These are phyloP conservation scores for Suillia variegata DNA, from an alignment of 2,888 invertebrate genomes.

Conservation along the genomic window DNA sequence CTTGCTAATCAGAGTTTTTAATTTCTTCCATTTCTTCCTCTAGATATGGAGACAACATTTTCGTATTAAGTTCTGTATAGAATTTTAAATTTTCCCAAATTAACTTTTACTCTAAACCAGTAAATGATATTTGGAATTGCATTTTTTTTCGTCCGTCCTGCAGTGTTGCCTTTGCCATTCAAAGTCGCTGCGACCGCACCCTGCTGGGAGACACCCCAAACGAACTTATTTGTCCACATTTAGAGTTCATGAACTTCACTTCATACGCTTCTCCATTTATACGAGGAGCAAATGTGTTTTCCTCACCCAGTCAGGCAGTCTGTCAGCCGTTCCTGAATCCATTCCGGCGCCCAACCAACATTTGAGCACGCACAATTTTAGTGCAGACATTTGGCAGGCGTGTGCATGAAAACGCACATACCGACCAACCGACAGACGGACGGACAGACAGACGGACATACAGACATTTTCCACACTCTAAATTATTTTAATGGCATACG, in stretches of 20 bases:
- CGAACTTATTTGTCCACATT: no score
- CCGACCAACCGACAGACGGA: background rate
- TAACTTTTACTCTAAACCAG: no score
- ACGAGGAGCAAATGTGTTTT: background rate
- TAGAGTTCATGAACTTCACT: conserved; percentile 5
- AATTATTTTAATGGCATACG: background rate
- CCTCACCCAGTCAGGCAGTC: background rate
- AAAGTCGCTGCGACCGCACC: background rate
- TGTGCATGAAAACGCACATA: no score
- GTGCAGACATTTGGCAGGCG: conserved; percentile 2
- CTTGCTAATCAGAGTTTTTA: no score
- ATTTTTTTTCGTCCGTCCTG: no score
- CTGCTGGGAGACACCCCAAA: background rate
- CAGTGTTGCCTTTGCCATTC: no score
- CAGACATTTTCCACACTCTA: background rate
- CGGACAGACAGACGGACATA: background rate
- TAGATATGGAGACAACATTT: no score
- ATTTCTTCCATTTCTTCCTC: no score
- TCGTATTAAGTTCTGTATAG: no score
- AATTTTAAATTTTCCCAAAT: no score
- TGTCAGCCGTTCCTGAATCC: background rate
- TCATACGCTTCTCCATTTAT: background rate
- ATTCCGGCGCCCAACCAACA: background rate
- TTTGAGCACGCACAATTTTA: conserved; percentile 1
- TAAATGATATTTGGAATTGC: no score